These are phyloP conservation scores for Platyrinchus mystaceus DNA, from an alignment of 2,797 vertebrate species.

Conservation along the genomic window DNA sequence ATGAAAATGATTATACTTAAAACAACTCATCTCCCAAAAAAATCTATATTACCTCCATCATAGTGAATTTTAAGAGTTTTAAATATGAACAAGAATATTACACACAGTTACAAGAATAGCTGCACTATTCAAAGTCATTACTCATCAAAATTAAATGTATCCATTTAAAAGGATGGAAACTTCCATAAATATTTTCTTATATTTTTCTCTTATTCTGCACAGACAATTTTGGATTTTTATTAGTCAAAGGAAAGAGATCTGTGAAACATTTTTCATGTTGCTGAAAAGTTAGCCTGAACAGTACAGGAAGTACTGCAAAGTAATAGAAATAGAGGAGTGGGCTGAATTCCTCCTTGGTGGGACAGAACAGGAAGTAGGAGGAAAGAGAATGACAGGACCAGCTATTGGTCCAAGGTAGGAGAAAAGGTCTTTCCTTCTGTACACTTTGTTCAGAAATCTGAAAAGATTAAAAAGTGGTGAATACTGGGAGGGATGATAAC, in stretches of 20 bases:
- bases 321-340: neutral
- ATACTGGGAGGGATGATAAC: neutral
- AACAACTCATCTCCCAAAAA: neutral
- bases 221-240: neutral
- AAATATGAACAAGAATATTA: neutral
- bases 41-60: neutral
- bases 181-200: neutral
- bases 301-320: neutral
- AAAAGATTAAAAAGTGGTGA: neutral
- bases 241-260: neutral
- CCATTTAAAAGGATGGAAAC: neutral
- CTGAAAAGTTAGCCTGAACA: neutral
- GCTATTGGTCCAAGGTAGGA: neutral
- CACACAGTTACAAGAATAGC: neutral
- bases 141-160: neutral
- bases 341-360: neutral
- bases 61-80: neutral
- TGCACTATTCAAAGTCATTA: neutral
- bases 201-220: neutral
- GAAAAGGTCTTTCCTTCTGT: neutral
- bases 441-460: neutral
- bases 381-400: neutral
- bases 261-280: neutral
- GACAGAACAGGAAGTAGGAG: neutral
- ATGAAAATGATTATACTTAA: neutral